A percentile compares a stretch with the other conserved stretches of the same genome.
Conservation (phyloP, 2,113 vertebrate genomes). For the Condylura cristata region DNA sequence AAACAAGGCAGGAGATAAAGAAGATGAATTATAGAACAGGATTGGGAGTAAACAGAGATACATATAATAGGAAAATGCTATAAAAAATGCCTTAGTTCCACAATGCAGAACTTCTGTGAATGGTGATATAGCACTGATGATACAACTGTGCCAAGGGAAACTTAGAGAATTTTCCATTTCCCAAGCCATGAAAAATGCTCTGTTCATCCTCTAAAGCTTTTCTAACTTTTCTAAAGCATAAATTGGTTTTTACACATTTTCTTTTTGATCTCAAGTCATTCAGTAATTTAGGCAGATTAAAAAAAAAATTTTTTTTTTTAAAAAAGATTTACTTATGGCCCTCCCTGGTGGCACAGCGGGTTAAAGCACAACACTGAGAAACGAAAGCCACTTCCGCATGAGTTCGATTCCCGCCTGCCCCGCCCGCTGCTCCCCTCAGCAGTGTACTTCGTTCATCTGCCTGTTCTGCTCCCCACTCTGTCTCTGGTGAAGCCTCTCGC, state of each 20-base stretch:
- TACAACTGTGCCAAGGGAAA: not conserved
- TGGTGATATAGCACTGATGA: not conserved
- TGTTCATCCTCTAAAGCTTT: too few species aligned
- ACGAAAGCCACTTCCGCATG: too few species aligned
- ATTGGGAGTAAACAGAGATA: not conserved
- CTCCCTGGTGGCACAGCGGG: too few species aligned
- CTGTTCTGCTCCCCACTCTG: too few species aligned
- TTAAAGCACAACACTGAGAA: too few species aligned
- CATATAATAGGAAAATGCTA: not conserved
- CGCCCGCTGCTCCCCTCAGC: too few species aligned
- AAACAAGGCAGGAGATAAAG: not conserved
- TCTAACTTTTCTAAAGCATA: not conserved
- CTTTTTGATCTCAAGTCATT: not conserved
- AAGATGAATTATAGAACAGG: too few species aligned
- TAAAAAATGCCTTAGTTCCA: rapidly evolving
- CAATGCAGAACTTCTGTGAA: not conserved
- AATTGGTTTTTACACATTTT: not conserved
- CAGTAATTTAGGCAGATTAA: not conserved
- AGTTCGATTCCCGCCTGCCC: too few species aligned
- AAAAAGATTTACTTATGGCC: too few species aligned
- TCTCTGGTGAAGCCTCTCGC: too few species aligned
- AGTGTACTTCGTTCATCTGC: too few species aligned
- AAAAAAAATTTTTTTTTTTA: too few species aligned
- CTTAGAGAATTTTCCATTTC: not conserved
- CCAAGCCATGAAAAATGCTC: not conserved